Evolutionary conservation across 2,113 vertebrate genomes (phyloP).

Genomic region (Vicugna pacos): DNA sequence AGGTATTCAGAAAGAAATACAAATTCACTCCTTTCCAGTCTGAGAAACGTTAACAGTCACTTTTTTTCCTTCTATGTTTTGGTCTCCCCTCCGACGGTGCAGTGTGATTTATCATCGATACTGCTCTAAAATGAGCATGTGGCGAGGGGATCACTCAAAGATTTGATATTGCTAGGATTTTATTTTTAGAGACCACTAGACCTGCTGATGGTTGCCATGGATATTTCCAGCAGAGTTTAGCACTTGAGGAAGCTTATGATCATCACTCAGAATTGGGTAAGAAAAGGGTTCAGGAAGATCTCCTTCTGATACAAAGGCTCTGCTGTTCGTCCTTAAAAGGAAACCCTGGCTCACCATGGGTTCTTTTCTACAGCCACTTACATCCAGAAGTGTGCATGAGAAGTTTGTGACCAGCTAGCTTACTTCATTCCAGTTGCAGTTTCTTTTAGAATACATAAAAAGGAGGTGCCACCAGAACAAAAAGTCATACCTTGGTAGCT

Average conservation of each 20-base stretch:
- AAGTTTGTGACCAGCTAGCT: neutral
- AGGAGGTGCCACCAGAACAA: constrained; percentile 47
- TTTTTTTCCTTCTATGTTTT: neutral
- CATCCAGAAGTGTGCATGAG: neutral
- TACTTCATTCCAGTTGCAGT: neutral
- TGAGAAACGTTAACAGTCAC: neutral
- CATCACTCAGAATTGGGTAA: constrained; percentile 70
- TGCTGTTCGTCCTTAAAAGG: constrained; percentile 46
- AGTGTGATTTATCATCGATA: neutral
- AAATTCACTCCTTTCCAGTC: neutral
- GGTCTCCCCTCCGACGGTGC: neutral
- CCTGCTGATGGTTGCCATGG: constrained; percentile 84
- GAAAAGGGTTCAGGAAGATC: constrained; percentile 36
- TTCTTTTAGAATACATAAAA: constrained; percentile 26
- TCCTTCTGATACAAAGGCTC: constrained; percentile 73
- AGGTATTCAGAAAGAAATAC: neutral
- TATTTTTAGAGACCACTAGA: constrained; percentile 79
- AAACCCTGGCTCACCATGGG: neutral
- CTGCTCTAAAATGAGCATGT: neutral
- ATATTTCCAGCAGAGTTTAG: constrained; percentile 80
- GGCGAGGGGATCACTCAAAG: constrained; percentile 46
- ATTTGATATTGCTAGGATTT: constrained; percentile 77
- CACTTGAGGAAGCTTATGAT: constrained; percentile 75
- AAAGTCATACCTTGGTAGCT: neutral
- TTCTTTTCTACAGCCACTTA: neutral